Conservation (phyloP, 1,140 invertebrate species). For the Probaryconus sp. region DNA sequence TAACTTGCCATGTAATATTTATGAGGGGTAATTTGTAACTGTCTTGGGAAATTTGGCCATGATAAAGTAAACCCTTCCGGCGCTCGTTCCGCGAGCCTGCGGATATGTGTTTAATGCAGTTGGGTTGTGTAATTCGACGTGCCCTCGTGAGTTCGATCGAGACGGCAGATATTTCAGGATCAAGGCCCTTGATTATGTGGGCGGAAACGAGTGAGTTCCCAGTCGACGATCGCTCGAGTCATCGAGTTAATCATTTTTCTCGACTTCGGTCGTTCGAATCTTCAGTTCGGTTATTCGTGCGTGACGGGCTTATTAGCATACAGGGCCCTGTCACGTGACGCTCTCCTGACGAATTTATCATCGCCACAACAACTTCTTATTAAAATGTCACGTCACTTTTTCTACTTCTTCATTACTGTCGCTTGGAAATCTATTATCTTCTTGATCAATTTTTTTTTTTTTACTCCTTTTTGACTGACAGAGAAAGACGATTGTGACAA, state of each 20-base stretch:
- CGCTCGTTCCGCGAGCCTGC: slow-evolving; percentile 36
- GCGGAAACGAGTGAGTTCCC: slow-evolving; percentile 45
- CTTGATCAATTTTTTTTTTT: too few relatives aligned
- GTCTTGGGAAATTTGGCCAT: slow-evolving; percentile 58
- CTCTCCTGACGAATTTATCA: too few relatives aligned
- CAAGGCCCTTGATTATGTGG: slow-evolving; percentile 45
- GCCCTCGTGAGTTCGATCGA: slow-evolving; percentile 34
- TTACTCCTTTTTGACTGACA: too few relatives aligned
- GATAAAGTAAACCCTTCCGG: slow-evolving; percentile 58
- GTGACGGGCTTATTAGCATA: not conserved
- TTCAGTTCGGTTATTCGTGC: too few relatives aligned
- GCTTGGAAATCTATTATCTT: too few relatives aligned
- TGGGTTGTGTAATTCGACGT: slow-evolving; percentile 51
- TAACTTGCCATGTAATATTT: slow-evolving; percentile 38
- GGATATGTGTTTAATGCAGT: slow-evolving; percentile 55
- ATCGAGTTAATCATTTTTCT: slow-evolving; percentile 14
- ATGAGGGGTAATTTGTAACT: slow-evolving; percentile 51
- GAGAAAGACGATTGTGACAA: too few relatives aligned
- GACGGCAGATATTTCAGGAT: slow-evolving; percentile 49
- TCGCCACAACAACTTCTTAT: too few relatives aligned
- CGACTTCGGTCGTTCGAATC: too few relatives aligned
- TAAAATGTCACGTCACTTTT: too few relatives aligned
- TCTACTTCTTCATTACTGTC: too few relatives aligned
- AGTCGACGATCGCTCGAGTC: slow-evolving; percentile 9
- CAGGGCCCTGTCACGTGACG: too few relatives aligned